These are phyloP conservation scores for Kobus ellipsiprymnus DNA, from an alignment of 2,113 vertebrate genomes.

Conservation along the genomic window DNA sequence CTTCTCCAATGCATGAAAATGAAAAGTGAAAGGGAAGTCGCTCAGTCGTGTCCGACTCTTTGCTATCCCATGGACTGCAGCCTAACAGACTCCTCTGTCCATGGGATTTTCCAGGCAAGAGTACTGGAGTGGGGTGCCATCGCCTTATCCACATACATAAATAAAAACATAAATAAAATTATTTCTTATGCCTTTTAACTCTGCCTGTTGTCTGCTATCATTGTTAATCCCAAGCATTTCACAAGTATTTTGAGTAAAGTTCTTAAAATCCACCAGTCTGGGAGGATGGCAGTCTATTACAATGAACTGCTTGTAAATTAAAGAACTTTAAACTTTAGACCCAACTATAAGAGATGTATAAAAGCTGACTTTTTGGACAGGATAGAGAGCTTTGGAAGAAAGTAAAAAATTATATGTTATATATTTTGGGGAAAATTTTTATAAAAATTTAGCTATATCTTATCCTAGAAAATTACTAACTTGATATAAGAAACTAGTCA, in stretches of 20 bases:
- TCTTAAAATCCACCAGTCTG: neutral
- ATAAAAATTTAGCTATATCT: neutral
- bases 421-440: neutral
- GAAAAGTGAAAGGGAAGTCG: too few relatives aligned
- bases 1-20: too few relatives aligned
- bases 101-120: too few relatives aligned
- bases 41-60: too few relatives aligned
- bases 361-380: neutral
- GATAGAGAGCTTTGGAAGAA: neutral
- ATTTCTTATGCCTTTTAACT: neutral
- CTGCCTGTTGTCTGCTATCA: slow-evolving; percentile 24
- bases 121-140: too few relatives aligned
- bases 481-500: neutral
- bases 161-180: slow-evolving; percentile 51
- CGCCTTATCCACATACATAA: too few relatives aligned
- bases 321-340: slow-evolving; percentile 47
- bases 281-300: neutral
- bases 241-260: slow-evolving; percentile 28
- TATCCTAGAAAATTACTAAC: neutral
- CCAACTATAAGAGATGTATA: neutral
- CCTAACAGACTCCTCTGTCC: too few relatives aligned
- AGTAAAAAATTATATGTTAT: neutral
- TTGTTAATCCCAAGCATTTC: slow-evolving; percentile 43
- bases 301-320: slow-evolving; percentile 31
- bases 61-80: too few relatives aligned